Percentiles rank a stretch among this genome's conserved stretches.
Evolutionary conservation across 2,888 invertebrate genomes (phyloP).

Genomic region (Leistus spinibarbis): DNA sequence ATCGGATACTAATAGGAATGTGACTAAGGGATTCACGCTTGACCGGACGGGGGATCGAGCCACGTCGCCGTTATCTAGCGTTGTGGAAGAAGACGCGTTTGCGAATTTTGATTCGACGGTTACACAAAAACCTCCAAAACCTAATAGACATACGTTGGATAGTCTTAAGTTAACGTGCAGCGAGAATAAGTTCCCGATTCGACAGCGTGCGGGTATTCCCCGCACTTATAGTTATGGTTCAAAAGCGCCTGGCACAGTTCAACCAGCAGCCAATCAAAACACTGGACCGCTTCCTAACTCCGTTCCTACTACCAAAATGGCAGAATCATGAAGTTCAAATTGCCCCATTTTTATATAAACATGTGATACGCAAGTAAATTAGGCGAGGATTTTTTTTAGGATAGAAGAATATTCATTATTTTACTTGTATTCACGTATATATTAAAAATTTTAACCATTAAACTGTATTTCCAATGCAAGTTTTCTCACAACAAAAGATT

Average conservation of each 20-base stretch:
- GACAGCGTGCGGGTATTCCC: conserved; percentile 48
- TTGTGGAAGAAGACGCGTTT: conserved; percentile 53
- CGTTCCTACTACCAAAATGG: conserved; percentile 28
- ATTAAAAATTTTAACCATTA: background rate
- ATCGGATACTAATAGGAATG: conserved; percentile 40
- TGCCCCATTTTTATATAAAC: background rate
- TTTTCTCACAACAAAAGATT: no score
- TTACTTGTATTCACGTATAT: background rate
- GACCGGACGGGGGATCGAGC: conserved; percentile 42
- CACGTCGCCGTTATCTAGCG: conserved; percentile 55
- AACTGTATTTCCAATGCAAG: background rate
- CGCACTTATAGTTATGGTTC: conserved; percentile 27
- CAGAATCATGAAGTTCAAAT: conserved; percentile 19
- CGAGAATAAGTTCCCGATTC: conserved; percentile 66
- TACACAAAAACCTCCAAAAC: conserved; percentile 10
- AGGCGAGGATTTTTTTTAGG: background rate
- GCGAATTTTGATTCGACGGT: background rate
- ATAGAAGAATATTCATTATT: background rate
- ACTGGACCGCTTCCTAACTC: conserved; percentile 15
- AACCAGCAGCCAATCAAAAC: conserved; percentile 18
- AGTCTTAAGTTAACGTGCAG: conserved; percentile 62
- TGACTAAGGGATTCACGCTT: conserved; percentile 43
- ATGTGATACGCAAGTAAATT: background rate
- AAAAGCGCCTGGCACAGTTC: conserved; percentile 22
- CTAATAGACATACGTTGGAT: conserved; percentile 53